Percentiles rank a stretch among this genome's conserved stretches.
phyloP scores from a whole-genome alignment of 2,888 invertebrate species.

The Leptodirus hochenwartii region DNA sequence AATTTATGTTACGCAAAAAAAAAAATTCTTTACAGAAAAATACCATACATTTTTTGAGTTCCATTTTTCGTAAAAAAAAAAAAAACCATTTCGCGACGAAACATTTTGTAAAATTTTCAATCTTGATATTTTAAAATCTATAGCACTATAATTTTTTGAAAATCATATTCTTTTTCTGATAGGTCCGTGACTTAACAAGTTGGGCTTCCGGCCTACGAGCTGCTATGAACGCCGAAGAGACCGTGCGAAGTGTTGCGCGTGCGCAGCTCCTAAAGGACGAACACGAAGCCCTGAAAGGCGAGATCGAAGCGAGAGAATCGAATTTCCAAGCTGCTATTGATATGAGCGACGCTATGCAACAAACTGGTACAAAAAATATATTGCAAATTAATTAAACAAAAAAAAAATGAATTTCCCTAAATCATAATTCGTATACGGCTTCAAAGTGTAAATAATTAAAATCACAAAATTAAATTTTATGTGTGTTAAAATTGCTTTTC shows the following conservation, averaged over 20 bases:
- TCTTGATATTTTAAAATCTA: no score
- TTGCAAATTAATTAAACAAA: no score
- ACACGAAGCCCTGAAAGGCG: conserved; percentile 62
- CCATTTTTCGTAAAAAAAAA: no score
- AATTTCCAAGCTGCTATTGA: conserved; percentile 57
- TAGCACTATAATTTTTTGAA: no score
- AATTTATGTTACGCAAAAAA: no score
- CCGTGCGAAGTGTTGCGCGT: conserved; percentile 62
- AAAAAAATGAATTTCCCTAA: background rate
- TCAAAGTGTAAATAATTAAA: background rate
- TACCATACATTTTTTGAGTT: no score
- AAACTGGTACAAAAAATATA: conserved; percentile 29
- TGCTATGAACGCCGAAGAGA: conserved; percentile 61
- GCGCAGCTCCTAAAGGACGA: conserved; percentile 71
- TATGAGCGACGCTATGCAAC: conserved; percentile 66
- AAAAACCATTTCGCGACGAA: no score
- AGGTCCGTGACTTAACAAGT: conserved; percentile 66
- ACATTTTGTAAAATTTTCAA: no score
- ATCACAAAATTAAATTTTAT: conserved; percentile 1
- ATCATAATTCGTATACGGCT: background rate
- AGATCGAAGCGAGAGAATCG: conserved; percentile 78
- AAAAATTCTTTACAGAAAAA: no score
- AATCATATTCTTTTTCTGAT: no score
- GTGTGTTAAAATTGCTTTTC: no score
- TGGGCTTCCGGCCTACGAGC: conserved; percentile 72